Percentiles rank a stretch among this genome's conserved stretches.
These are phyloP conservation scores for Chionodraco myersi DNA, from an alignment of 2,113 vertebrate species.

Conservation along the genomic window DNA sequence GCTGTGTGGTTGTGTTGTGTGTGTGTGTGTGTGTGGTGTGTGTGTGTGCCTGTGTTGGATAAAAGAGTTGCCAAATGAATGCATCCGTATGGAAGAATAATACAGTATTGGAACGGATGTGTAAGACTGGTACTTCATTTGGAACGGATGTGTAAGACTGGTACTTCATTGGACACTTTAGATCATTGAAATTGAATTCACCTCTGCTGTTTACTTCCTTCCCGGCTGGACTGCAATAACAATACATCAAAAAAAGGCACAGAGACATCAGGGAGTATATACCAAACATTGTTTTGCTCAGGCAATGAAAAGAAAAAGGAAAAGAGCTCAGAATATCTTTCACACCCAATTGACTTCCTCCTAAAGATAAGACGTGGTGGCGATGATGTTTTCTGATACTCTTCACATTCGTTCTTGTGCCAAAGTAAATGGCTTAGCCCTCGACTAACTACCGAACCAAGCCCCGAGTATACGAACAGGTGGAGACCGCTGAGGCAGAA, in stretches of 20 bases:
- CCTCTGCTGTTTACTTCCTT: not conserved
- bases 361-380: conserved; percentile 34
- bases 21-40: too few species aligned
- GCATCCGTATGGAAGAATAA: too few species aligned
- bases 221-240: conserved; percentile 5
- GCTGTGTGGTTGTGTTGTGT: too few species aligned
- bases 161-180: conserved; percentile 7
- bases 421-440: conserved; percentile 1
- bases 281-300: conserved; percentile 39
- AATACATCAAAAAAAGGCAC: conserved; percentile 15
- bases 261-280: conserved; percentile 20
- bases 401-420: conserved; percentile 25
- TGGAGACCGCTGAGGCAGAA: conserved; percentile 35
- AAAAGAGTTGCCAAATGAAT: not conserved
- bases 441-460: conserved; percentile 16
- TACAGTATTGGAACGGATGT: too few species aligned
- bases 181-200: not conserved
- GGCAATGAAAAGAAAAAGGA: conserved; percentile 28
- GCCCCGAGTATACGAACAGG: conserved; percentile 24
- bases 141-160: not conserved
- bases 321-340: conserved; percentile 30
- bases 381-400: conserved; percentile 37
- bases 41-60: not conserved
- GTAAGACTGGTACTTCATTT: not conserved
- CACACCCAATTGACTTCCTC: conserved; percentile 44